phyloP scores from a whole-genome alignment of 2,113 vertebrate species.

The Platysternon megacephalum region DNA sequence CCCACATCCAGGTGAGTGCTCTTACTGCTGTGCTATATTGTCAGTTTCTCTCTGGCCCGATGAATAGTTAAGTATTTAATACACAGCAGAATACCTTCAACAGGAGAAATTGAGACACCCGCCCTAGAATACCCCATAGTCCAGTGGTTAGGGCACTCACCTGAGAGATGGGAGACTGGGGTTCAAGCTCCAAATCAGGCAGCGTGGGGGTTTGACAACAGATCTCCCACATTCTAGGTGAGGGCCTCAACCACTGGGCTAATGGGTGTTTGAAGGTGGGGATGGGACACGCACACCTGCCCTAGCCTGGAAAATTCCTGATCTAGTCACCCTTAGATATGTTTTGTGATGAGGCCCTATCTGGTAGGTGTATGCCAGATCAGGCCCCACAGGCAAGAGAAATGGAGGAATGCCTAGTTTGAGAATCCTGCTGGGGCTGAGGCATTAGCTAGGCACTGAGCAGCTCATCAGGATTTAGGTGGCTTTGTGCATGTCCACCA shows the following conservation, averaged over 20 bases:
- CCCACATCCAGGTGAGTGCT: background rate
- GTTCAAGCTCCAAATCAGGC: background rate
- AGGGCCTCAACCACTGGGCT: background rate
- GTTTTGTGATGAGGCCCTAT: background rate
- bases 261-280: background rate
- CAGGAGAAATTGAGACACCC: background rate
- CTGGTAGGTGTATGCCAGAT: background rate
- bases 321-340: background rate
- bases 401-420: background rate
- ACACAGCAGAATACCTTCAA: background rate
- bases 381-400: background rate
- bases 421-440: background rate
- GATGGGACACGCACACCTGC: background rate
- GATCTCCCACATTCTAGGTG: background rate
- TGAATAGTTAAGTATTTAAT: background rate
- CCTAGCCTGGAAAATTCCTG: background rate
- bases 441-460: background rate
- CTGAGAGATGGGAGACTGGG: background rate
- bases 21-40: background rate
- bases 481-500: background rate
- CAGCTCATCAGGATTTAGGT: background rate
- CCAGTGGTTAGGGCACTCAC: background rate
- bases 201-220: background rate
- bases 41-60: background rate
- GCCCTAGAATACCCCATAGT: background rate